A percentile compares a stretch with the other conserved stretches of the same genome.
These are phyloP conservation scores for Brachionus manjavacas DNA, from an alignment of 1,140 invertebrate genomes.

Conservation along the genomic window DNA sequence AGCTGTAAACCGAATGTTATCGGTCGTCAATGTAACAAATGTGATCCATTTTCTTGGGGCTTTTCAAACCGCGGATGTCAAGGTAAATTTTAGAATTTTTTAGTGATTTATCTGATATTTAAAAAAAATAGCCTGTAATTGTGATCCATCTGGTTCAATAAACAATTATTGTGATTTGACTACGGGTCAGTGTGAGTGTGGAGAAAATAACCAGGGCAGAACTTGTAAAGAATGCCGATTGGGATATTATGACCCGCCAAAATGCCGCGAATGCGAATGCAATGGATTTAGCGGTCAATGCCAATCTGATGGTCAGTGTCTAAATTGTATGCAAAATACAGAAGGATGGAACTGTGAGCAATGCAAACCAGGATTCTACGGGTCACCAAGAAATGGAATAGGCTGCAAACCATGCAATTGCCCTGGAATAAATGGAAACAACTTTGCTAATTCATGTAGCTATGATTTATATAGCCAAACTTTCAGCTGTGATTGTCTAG, in stretches of 20 bases:
- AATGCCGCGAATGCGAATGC: conserved; percentile 87
- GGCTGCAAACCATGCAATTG: conserved; percentile 89
- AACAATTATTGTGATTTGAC: conserved; percentile 68
- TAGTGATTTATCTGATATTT: conserved; percentile 68
- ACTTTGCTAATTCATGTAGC: conserved; percentile 80
- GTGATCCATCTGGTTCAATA: conserved; percentile 78
- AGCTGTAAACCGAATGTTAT: conserved; percentile 85
- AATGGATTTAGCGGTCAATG: conserved; percentile 92
- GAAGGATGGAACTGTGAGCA: conserved; percentile 80
- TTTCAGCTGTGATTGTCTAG: conserved; percentile 84
- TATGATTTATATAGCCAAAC: conserved; percentile 78
- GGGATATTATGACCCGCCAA: conserved; percentile 90
- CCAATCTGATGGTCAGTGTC: conserved; percentile 78
- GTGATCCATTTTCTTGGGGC: conserved; percentile 78
- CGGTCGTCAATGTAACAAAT: conserved; percentile 79
- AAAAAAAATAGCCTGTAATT: conserved; percentile 75
- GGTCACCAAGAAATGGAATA: conserved; percentile 86
- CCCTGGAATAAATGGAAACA: conserved; percentile 73
- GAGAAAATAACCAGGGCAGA: conserved; percentile 79
- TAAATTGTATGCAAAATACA: conserved; percentile 78
- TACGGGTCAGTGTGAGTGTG: conserved; percentile 45
- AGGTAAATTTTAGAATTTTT: conserved; percentile 70
- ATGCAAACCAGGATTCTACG: conserved; percentile 86
- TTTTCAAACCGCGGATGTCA: conserved; percentile 82
- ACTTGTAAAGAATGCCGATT: conserved; percentile 89